Conservation (phyloP, 1,140 invertebrate genomes). For the Anagrus nilaparvatae region DNA sequence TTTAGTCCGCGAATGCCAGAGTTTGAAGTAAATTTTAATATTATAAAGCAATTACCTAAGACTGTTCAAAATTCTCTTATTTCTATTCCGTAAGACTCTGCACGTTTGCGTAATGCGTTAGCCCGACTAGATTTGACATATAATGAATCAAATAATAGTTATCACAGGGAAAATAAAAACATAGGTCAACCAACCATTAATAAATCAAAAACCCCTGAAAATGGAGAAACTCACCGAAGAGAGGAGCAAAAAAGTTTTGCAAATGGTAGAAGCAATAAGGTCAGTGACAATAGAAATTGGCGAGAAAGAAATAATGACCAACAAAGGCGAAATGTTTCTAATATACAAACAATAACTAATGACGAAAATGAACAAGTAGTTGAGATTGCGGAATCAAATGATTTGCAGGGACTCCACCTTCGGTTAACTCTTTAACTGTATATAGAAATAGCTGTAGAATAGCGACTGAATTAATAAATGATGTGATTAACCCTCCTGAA, state of each 20-base stretch:
- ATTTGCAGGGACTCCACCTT: too few relatives aligned
- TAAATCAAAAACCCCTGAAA: too few relatives aligned
- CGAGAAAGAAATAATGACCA: too few relatives aligned
- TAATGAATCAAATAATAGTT: neutral
- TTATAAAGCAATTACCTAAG: neutral
- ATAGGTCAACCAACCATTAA: neutral
- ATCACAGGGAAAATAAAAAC: neutral
- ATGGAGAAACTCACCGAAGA: too few relatives aligned
- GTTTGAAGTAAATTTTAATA: constrained; percentile 1
- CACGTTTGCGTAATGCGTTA: neutral
- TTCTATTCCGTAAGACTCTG: neutral
- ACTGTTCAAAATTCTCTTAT: neutral
- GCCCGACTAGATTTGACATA: neutral
- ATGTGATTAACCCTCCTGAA: neutral
- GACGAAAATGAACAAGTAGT: too few relatives aligned
- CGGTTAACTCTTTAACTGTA: neutral
- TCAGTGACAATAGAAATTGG: too few relatives aligned
- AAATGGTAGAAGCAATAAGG: too few relatives aligned
- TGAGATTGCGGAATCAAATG: too few relatives aligned
- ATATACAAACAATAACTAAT: too few relatives aligned
- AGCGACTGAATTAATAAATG: neutral
- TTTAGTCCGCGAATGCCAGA: neutral
- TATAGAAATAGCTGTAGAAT: neutral
- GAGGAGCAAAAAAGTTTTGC: too few relatives aligned
- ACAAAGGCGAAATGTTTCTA: too few relatives aligned